A percentile compares a stretch with the other conserved stretches of the same genome.
These are phyloP conservation scores for Formica aserva DNA, from an alignment of 2,888 invertebrate species.

Conservation along the genomic window DNA sequence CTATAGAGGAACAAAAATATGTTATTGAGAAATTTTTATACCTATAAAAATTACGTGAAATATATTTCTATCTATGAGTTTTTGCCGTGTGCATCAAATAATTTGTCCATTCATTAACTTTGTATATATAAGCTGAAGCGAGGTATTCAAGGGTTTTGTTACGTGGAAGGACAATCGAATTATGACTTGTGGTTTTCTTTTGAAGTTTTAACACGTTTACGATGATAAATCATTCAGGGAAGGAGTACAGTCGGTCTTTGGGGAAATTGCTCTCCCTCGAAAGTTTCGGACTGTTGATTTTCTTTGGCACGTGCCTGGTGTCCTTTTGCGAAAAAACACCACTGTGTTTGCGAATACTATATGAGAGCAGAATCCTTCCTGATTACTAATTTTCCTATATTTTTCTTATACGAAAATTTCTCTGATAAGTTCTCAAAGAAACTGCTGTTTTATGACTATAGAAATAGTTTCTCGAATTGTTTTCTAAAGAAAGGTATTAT, in stretches of 20 bases:
- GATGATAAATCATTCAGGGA: conserved; percentile 32
- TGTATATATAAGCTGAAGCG: not conserved
- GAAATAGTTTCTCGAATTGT: not conserved
- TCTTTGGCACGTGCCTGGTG: conserved; percentile 24
- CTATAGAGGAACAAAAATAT: not conserved
- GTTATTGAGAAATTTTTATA: too few species aligned
- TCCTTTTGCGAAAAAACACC: not conserved
- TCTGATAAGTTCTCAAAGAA: not conserved
- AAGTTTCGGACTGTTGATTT: not conserved
- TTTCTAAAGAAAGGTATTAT: not conserved
- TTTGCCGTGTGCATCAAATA: not conserved
- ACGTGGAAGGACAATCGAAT: not conserved
- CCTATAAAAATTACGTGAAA: not conserved
- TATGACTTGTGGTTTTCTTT: not conserved
- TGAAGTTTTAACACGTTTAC: conserved; percentile 37
- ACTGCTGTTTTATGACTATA: not conserved
- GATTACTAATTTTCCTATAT: conserved; percentile 4
- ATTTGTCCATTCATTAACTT: not conserved
- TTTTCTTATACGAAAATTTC: not conserved
- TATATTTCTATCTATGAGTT: not conserved
- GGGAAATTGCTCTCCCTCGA: conserved; percentile 43
- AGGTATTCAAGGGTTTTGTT: not conserved
- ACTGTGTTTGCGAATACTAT: not conserved
- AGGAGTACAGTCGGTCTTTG: conserved; percentile 29
- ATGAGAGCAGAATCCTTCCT: not conserved